Base-by-base conservation (phyloP, 1,140 invertebrate species). In the Zophobas atratus region DNA sequence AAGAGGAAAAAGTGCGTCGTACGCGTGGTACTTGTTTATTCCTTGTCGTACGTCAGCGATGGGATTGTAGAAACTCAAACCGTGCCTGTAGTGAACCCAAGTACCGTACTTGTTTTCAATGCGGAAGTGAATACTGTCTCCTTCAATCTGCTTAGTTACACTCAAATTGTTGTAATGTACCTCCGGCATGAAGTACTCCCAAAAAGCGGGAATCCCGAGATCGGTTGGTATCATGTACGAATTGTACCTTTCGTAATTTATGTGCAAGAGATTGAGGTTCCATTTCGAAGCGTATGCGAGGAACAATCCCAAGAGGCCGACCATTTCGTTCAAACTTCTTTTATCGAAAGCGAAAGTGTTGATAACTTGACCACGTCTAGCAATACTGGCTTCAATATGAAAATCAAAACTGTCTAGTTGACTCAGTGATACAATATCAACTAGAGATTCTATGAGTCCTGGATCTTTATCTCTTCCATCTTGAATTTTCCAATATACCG, bases 141-240 rank as follows among this genome's bases (percentile, higher is more conserved):
- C 74, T 77, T 82, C 83, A 83, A 2, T 72, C 32, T 76, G 80
- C 82, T 81, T 80, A 1, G 55, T 75, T 6, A 81, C 33, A 71
- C 84, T 82, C 0, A 84, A 53, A 33, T 80, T 78, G 79, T 1
- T 84, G 1, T 48, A 84, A 84, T 79, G 63, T 1, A 81, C 72
- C 0, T 56, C 53, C 0, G 87, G 87, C 6, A 85, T 77, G 48
- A 79, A 78, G 3, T 83, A 85, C 20, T 83, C 79, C 48, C 87
- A 77, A 1, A 85, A 5, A 32, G 83, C 84, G 2, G 86, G 86
- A 35, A 89, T 72, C 72, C 88, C 88, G 8, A 88, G 83, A 39
- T 88, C 87, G 3, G 85, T 88, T 0, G 87, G 80, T 8, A 88
- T 70, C 6, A 84, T 6, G 2, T 33, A n/a, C 70, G 36, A 51